These are phyloP conservation scores for Orchestes rusci DNA, from an alignment of 2,888 invertebrate species.

Conservation along the genomic window DNA sequence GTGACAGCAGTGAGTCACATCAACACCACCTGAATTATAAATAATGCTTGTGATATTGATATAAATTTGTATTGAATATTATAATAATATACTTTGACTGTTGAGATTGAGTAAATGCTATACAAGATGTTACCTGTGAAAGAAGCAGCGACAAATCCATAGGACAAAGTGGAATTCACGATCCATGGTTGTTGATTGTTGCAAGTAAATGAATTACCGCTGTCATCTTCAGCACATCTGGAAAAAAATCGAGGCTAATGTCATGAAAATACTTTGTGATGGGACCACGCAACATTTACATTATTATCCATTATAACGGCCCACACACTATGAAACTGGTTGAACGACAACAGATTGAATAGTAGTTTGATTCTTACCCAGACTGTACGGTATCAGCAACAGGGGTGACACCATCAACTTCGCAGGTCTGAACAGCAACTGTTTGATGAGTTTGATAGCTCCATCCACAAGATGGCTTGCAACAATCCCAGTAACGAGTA, in stretches of 20 bases:
- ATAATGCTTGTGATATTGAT: background rate
- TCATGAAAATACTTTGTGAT: background rate
- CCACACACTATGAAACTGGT: too few relatives aligned
- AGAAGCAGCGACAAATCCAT: conserved; percentile 25
- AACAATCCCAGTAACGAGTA: conserved; percentile 29
- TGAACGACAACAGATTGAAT: too few relatives aligned
- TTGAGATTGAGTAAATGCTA: background rate
- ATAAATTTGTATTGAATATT: background rate
- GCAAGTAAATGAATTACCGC: conserved; percentile 24
- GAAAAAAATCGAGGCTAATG: conserved; percentile 1
- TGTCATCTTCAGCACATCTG: conserved; percentile 13
- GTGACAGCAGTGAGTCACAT: conserved; percentile 16
- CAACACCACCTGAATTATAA: conserved; percentile 15
- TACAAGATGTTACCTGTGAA: conserved; percentile 10
- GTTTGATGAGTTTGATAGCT: conserved; percentile 17
- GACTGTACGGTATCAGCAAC: conserved; percentile 22
- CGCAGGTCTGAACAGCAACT: conserved; percentile 21
- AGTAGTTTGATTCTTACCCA: conserved; percentile 12
- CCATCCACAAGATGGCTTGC: conserved; percentile 29
- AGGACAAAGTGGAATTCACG: conserved; percentile 23
- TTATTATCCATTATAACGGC: too few relatives aligned
- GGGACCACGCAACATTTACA: too few relatives aligned
- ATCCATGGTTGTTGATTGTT: conserved; percentile 21
- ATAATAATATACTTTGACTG: too few relatives aligned
- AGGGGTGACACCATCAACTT: conserved; percentile 22